Conservation (phyloP, 2,888 invertebrate genomes). For the Branchipolynoe longqiensis region DNA sequence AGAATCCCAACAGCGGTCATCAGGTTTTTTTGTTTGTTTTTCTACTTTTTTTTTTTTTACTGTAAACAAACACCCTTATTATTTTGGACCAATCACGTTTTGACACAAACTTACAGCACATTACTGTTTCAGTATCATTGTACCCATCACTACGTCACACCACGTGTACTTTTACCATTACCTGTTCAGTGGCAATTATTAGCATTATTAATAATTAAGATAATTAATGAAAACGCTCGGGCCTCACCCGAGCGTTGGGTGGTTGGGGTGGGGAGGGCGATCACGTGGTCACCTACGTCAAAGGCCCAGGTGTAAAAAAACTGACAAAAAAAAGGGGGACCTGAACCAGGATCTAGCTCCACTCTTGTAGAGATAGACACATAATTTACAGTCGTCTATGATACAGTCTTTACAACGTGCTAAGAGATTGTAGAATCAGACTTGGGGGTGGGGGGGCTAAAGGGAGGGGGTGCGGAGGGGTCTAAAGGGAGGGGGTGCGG, state of each 20-base stretch:
- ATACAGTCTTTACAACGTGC: constrained; percentile 35
- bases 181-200: constrained; percentile 38
- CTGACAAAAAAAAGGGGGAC: constrained; percentile 16
- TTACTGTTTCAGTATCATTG: constrained; percentile 28
- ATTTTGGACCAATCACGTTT: constrained; percentile 49
- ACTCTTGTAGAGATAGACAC: constrained; percentile 34
- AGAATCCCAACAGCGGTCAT: constrained; percentile 35
- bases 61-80: constrained; percentile 26
- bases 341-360: constrained; percentile 31
- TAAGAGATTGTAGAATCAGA: constrained; percentile 1
- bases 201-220: too few relatives aligned
- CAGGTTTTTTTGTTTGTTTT: too few relatives aligned
- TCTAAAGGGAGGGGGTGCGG: too few relatives aligned
- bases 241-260: too few relatives aligned
- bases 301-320: constrained; percentile 15
- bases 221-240: too few relatives aligned
- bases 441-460: too few relatives aligned
- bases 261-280: too few relatives aligned
- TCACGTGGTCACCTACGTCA: too few relatives aligned
- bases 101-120: constrained; percentile 46
- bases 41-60: background rate
- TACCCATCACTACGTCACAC: constrained; percentile 38
- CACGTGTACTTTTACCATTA: constrained; percentile 24
- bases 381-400: constrained; percentile 36
- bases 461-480: too few relatives aligned